Conservation (phyloP, 2,797 vertebrate genomes). For the Zalophus californianus region DNA sequence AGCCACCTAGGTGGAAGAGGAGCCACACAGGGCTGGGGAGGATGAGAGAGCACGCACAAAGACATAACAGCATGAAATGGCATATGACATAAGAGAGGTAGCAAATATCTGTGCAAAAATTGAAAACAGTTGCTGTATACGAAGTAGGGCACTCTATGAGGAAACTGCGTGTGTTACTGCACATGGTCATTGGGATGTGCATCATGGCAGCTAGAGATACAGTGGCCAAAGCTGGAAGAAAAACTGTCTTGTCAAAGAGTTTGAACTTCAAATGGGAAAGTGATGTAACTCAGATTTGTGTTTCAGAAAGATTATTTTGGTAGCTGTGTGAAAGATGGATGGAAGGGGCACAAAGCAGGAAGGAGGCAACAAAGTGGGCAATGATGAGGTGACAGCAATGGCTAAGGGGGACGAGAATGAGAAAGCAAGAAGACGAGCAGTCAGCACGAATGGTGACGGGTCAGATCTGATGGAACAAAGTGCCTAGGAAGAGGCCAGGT, state of each 20-base stretch:
- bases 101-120: not conserved
- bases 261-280: not conserved
- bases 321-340: not conserved
- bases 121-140: not conserved
- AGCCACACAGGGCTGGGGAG: not conserved
- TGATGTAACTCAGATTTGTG: not conserved
- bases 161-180: not conserved
- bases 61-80: not conserved
- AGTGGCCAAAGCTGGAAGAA: not conserved
- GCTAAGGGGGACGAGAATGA: not conserved
- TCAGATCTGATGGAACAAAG: not conserved
- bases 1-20: not conserved
- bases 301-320: not conserved
- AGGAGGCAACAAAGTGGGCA: not conserved
- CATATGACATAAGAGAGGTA: not conserved
- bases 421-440: not conserved
- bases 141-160: not conserved
- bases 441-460: not conserved
- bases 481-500: not conserved
- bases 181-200: too few relatives aligned
- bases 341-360: not conserved
- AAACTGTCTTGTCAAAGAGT: not conserved
- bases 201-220: not conserved
- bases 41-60: not conserved
- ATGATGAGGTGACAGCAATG: not conserved